These are phyloP conservation scores for Leiothrix lutea DNA, from an alignment of 2,113 vertebrate species.

Conservation along the genomic window DNA sequence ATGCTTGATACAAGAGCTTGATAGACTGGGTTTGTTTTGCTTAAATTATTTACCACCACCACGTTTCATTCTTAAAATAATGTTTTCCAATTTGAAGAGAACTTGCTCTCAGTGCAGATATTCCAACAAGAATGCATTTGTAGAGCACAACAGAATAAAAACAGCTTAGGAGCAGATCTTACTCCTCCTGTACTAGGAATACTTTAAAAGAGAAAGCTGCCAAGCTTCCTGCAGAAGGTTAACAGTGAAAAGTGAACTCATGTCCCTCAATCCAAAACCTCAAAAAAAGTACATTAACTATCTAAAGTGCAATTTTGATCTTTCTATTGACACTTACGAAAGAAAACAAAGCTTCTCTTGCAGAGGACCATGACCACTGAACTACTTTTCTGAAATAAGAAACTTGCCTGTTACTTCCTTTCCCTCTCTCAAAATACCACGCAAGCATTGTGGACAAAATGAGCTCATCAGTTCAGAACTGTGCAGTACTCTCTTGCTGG, in stretches of 20 bases:
- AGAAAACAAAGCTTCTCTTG: neutral
- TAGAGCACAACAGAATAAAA: neutral
- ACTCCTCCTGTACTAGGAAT: neutral
- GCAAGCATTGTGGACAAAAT: accelerated
- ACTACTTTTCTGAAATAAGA: neutral
- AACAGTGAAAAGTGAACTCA: neutral
- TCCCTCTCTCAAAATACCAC: neutral
- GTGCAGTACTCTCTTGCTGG: neutral
- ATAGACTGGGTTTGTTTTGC: neutral
- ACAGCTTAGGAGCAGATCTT: neutral
- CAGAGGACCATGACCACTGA: neutral
- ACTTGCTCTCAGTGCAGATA: neutral
- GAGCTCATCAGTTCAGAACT: neutral
- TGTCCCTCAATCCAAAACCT: neutral
- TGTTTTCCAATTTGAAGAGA: neutral
- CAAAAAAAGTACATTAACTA: neutral
- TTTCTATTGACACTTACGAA: neutral
- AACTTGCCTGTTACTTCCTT: neutral
- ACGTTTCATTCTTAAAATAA: neutral
- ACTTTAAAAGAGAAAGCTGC: neutral
- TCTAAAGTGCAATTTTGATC: neutral
- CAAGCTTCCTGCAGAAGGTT: neutral
- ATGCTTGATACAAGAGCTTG: neutral
- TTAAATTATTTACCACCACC: neutral
- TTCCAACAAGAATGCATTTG: neutral